Percentiles rank a stretch among this genome's conserved stretches.
Conservation (phyloP, 2,888 invertebrate genomes). For the Rhorus exstirpatorius region DNA sequence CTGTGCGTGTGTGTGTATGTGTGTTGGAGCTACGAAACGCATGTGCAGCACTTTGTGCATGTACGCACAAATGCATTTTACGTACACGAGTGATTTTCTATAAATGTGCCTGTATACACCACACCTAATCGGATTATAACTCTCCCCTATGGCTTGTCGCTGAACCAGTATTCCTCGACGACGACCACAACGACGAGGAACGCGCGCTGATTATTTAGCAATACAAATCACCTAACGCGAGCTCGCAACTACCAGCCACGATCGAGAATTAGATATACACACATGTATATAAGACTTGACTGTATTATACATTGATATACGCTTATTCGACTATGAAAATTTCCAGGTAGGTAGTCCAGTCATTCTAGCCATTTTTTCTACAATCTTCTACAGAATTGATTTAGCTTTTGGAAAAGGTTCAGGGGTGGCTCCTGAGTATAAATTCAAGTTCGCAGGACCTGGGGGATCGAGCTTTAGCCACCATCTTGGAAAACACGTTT, state of each 20-base stretch:
- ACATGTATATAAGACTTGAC: conserved; percentile 7
- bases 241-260: conserved; percentile 53
- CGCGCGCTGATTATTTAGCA: conserved; percentile 83
- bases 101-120: neutral
- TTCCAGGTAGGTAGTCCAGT: too few species aligned
- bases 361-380: too few species aligned
- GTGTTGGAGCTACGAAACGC: conserved; percentile 3
- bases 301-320: conserved; percentile 40
- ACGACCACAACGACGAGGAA: conserved; percentile 66
- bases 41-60: conserved; percentile 31
- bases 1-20: neutral
- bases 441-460: too few species aligned
- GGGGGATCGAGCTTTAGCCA: too few species aligned
- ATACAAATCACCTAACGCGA: conserved; percentile 82
- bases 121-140: conserved; percentile 76
- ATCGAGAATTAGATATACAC: conserved; percentile 40
- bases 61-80: conserved; percentile 54
- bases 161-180: conserved; percentile 82
- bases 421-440: too few species aligned
- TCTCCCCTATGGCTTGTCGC: conserved; percentile 77
- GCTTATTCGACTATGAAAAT: too few species aligned
- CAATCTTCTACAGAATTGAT: too few species aligned
- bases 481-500: too few species aligned
- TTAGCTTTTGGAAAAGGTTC: too few species aligned
- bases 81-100: too few species aligned